Evolutionary conservation across 2,113 vertebrate species (phyloP), one percentile per base, ranked within the genome.

Genomic region (Cephalopholis sonnerati): DNA sequence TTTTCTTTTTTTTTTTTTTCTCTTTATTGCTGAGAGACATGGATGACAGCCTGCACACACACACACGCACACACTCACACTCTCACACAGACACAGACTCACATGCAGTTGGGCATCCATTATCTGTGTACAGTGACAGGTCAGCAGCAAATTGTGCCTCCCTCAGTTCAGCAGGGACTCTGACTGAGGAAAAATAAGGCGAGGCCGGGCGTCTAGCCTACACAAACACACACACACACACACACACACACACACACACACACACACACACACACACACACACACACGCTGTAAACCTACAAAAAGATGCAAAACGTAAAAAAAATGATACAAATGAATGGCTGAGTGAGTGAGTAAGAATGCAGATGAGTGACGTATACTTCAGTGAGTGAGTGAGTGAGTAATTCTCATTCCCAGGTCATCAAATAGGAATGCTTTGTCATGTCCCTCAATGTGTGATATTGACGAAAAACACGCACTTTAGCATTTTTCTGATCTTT

Each of bases 81-180:
- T 70, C 50, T 8, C 62, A 44, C 53, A 77, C 55, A 41, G 25
- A 64, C 54, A 55, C 51, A 66, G 15, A 68, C 76, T 74, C 79
- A 76, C 50, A 68, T 25, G 39, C 25, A 84, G 65, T 29, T 65
- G 83, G 79, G 79, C 88, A 92, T 92, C 92, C 87, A 87, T 95
- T 92, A 92, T 91, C 79, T 81, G 84, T 91, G 82, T 82, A 85
- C 79, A 86, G 89, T 93, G 92, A 92, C 91, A 92, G 92, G 89
- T 94, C 90, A 91, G 93, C 88, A 90, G 85, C 78, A 88, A 84
- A 92, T 80, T 89, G 90, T 91, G 86, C 83, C 78, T 84, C 76
- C 78, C 70, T 91, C 81, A 87, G 89, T 88, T 93, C 91, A 92
- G 74, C 57, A 82, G 91, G 88, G 91, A 93, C 80, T 77, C 69